These are phyloP conservation scores for Halocynthia roretzi DNA, from an alignment of 23 tunicate genomes.

Conservation along the genomic window DNA sequence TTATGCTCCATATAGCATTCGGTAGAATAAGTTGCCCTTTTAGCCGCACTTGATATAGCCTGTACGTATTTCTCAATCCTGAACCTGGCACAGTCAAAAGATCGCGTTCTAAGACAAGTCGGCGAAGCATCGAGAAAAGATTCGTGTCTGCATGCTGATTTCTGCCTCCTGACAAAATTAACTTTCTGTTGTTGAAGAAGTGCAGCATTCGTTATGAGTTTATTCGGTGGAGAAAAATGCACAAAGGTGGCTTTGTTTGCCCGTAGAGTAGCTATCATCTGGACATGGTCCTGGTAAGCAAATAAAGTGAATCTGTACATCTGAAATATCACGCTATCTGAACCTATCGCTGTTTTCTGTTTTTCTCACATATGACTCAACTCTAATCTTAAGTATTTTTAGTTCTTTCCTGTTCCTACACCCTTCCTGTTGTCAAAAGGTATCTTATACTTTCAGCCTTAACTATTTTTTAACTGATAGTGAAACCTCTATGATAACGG, in stretches of 20 bases:
- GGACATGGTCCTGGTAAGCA: background rate
- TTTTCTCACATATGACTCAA: too few species aligned
- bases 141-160: background rate
- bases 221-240: conserved; percentile 48
- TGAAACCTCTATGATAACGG: too few species aligned
- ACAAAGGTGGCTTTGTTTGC: conserved; percentile 63
- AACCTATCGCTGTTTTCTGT: too few species aligned
- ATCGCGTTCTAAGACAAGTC: conserved; percentile 45
- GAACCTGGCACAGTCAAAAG: conserved; percentile 32
- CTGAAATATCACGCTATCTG: conserved; percentile 9
- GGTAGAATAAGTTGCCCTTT: background rate
- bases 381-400: too few species aligned
- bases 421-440: too few species aligned
- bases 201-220: conserved; percentile 23
- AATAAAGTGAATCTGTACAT: background rate
- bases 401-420: too few species aligned
- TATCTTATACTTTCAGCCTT: too few species aligned
- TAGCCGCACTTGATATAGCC: conserved; percentile 23
- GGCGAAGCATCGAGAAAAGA: conserved; percentile 30
- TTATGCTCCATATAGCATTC: background rate
- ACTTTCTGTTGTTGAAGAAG: conserved; percentile 12
- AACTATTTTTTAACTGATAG: too few species aligned
- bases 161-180: background rate
- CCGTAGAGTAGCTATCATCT: conserved; percentile 20
- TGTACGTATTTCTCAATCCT: conserved; percentile 33